Evolutionary conservation across 2,113 vertebrate genomes (phyloP), one percentile per base, ranked within the genome.

Genomic region (Apodemus speciosus): DNA sequence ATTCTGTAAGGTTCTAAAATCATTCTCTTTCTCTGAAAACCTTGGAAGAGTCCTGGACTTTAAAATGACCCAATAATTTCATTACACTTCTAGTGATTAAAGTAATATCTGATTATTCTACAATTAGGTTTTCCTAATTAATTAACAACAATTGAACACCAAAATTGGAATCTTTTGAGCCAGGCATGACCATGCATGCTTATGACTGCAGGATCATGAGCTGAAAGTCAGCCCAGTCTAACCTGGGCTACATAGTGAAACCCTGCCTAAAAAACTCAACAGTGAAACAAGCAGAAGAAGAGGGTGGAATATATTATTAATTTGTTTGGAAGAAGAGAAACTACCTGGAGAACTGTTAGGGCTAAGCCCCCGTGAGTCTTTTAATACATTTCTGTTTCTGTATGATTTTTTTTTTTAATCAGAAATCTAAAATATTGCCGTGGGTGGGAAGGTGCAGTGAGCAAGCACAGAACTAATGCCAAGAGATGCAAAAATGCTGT

Each of bases 401-500:
- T 69, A 85, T 66, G 93, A 58, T 77, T 49, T 92, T 95, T 76
- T 87, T 32, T 32, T 60, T 60, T 21, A 8, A 94, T 91, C 76
- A 92, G 64, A 87, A 91, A 94, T 90, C 89, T 89, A 85, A 92
- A 93, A 85, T 49, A 20, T 69, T 95, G 25, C 87, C 86, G 69
- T 9, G 83, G 86, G 90, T 95, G 69, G 73, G 76, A 64, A 79
- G 32, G 10, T 13, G 30, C n/a, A 43, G 77, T 9, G n/a, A 49
- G 16, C 43, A 35, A 85, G 85, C 81, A 87, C 21, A 95, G 85
- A 86, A 56, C 6, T 79, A 40, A 13, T 94, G 93, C 95, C 95
- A 97, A 97, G 81, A 93, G 95, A 95, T 95, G 89, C 93, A 96
- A 92, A 95, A 96, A 92, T 71, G 83, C 89, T 85, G 62, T 77